phyloP scores from a whole-genome alignment of 2,797 vertebrate genomes.

The Eremophila alpestris region DNA sequence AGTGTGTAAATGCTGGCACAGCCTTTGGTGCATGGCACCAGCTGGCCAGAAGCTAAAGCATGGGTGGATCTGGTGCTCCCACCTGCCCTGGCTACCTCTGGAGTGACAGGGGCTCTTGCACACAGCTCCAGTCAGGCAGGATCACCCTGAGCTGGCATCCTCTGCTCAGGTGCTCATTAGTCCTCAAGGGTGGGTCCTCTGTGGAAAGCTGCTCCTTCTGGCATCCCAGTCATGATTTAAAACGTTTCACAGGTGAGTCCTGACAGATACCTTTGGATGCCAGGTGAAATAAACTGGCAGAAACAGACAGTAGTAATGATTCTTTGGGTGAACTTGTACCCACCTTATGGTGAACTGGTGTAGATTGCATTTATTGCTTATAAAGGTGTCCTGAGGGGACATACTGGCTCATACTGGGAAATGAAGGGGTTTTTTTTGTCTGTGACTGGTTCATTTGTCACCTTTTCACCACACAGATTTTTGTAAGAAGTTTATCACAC shows the following conservation, averaged over 20 bases:
- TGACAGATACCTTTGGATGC: neutral
- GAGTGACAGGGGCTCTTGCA: neutral
- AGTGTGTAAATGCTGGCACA: neutral
- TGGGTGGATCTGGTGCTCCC: neutral
- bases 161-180: neutral
- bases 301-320: neutral
- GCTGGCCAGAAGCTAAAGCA: neutral
- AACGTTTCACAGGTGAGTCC: neutral
- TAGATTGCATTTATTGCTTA: neutral
- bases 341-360: neutral
- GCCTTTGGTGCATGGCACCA: neutral
- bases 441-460: neutral
- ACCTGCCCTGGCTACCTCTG: neutral
- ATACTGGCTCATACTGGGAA: neutral
- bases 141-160: neutral
- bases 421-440: neutral
- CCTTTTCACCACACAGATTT: neutral
- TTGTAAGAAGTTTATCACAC: neutral
- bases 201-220: neutral
- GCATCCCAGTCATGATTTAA: neutral
- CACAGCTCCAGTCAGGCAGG: neutral
- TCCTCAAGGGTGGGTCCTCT: neutral
- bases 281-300: neutral
- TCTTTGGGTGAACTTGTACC: neutral
- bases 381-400: neutral